Evolutionary conservation across 1,140 invertebrate species (phyloP), one percentile per base, ranked within the genome.

Genomic region (Apolygus lucorum): DNA sequence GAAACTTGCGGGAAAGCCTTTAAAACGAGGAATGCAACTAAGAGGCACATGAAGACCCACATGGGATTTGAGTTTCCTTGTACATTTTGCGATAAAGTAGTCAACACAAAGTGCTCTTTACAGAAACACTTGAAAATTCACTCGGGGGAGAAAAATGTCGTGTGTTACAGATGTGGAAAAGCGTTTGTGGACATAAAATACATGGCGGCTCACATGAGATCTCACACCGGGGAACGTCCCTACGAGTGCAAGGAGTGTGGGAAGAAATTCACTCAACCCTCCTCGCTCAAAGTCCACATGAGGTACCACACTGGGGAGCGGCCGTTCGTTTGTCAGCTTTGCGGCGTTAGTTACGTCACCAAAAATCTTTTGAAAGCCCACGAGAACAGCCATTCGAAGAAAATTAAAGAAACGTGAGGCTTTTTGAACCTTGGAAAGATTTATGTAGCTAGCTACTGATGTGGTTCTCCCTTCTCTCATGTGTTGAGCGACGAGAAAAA

Each of bases 81-180:
- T 75, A 84, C 87, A 25, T 83, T 88, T 0, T 91, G 89, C 71
- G 83, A 85, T 29, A 92, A 95, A 80, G 85, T 87, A 67, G 85
- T 95, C 59, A 85, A 85, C 25, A 84, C 82, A 49, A 82, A 83
- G 1, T 86, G 88, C 67, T 87, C 88, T 71, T 79, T 89, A 59
- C 88, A 87, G 76, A 86, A 87, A 22, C 69, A 70, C 28, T 59
- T 70, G 28, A 67, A 63, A 42, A 28, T 52, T 2, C 69, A 70
- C 52, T 22, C 28, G 0, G 65, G 65, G 17, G 69, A 67, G 24
- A 70, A 70, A 24, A 67, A 67, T 42, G 49, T 67, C 28, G 25
- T 67, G 0, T 70, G 69, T 42, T 25, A 59, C 27, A 25, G 67
- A 1, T 70, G 69, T 63, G 63, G 64, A 17, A 67, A 70, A n/a